Evolutionary conservation across 2,113 vertebrate genomes (phyloP).

Genomic region (Hoplias malabaricus): DNA sequence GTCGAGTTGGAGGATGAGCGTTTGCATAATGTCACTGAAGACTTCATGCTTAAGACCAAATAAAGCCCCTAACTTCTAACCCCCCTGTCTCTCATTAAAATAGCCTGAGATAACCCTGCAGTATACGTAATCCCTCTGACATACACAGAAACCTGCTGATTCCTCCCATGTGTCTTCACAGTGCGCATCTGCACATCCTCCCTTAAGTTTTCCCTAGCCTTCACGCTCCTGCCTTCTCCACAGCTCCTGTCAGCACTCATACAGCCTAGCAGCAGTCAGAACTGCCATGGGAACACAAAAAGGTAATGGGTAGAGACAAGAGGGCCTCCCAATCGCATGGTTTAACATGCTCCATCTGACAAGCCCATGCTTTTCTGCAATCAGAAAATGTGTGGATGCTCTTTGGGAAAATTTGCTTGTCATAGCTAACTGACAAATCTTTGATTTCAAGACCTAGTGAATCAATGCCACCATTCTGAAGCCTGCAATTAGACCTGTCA

Average conservation of each 20-base stretch:
- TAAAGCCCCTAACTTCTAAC: neutral
- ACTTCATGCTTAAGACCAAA: neutral
- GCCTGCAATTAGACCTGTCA: neutral
- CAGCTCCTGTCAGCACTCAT: conserved; percentile 29
- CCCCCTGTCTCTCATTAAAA: neutral
- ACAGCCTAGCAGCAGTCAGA: conserved; percentile 23
- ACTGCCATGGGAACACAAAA: conserved; percentile 33
- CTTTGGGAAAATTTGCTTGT: neutral
- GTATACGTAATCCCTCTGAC: neutral
- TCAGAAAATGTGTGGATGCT: neutral
- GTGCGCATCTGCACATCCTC: neutral
- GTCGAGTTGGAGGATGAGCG: neutral
- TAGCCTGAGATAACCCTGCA: neutral
- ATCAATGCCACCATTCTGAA: neutral
- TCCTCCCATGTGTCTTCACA: neutral
- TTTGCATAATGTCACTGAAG: neutral
- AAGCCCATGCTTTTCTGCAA: neutral
- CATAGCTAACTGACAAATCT: no score
- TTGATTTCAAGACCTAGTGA: neutral
- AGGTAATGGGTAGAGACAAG: conserved; percentile 45
- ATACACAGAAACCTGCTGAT: neutral
- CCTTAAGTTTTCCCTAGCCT: conserved; percentile 34
- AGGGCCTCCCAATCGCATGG: neutral
- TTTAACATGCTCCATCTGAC: conserved; percentile 6
- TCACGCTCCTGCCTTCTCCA: conserved; percentile 18